These are phyloP conservation scores for Brachionus manjavacas DNA, from an alignment of 1,140 invertebrate species.

Conservation along the genomic window DNA sequence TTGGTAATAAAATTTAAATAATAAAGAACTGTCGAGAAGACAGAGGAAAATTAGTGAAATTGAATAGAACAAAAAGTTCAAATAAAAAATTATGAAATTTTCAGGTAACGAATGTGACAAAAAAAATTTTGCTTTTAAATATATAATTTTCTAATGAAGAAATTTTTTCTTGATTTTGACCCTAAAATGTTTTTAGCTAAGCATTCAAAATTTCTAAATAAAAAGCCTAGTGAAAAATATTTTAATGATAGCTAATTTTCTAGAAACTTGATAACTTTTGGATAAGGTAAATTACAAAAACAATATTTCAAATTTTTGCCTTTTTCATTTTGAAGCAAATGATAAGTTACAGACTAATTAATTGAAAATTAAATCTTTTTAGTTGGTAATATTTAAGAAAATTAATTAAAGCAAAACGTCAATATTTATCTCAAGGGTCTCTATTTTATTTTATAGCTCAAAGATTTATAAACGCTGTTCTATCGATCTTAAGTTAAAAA, in stretches of 20 bases:
- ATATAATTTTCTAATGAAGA: neutral
- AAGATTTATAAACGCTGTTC: too few relatives aligned
- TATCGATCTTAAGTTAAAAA: too few relatives aligned
- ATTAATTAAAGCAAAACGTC: constrained; percentile 7
- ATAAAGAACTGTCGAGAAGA: too few relatives aligned
- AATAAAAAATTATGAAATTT: too few relatives aligned
- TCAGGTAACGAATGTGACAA: too few relatives aligned
- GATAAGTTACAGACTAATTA: constrained; percentile 14
- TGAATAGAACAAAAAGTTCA: too few relatives aligned
- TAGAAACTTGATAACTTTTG: neutral
- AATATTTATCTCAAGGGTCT: neutral
- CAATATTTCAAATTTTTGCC: neutral
- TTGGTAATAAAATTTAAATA: too few relatives aligned
- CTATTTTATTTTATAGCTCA: neutral
- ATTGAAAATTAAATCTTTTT: neutral
- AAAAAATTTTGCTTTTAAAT: too few relatives aligned
- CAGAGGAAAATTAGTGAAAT: too few relatives aligned
- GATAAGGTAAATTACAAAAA: neutral
- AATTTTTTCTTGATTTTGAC: neutral
- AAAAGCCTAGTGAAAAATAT: neutral
- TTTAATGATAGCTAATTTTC: neutral
- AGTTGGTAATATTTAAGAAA: neutral
- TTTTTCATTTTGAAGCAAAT: neutral
- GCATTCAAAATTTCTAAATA: neutral
- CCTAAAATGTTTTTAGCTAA: neutral